Base-by-base conservation (phyloP, 2,797 vertebrate species). In the Pangasius macronema region DNA sequence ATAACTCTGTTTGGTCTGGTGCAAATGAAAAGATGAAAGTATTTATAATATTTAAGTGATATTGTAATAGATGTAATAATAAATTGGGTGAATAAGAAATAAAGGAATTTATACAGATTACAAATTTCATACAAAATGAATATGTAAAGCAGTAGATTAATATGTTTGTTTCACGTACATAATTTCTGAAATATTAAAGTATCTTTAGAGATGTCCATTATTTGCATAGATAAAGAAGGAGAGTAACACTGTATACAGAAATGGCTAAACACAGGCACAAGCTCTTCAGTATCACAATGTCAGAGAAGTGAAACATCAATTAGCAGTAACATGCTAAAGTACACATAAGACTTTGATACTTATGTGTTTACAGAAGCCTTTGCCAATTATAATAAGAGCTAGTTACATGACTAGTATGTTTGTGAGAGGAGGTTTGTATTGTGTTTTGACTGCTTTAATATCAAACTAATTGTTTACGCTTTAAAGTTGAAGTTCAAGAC, bases 271-370 rank as follows among this genome's bases (percentile, higher is more conserved):
- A 33, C 22, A 65, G 42, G 14, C 36, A 33, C 49, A 16, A 49
- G 49, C 68, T 82, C 46, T 85, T 83, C 84, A 68, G 30, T 18
- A 10, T 18, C 16, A 63, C 46, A 85, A 70, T 51, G 67, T 30
- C 61, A 81, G 57, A 70, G 51, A 61, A 84, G 42, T 65, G 42
- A 49, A 67, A 57, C 63, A 70, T 39, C 53, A 85, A 90, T 92
- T 92, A 89, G n/a, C 84, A 79, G 46, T 24, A 57, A 57, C 16
- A 84, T 89, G 90, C 63, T 89, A 88, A 91, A 87, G 83, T 55
- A 80, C 81, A 70, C 88, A 57, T 36, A 49, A 16, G 53, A 36
- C 57, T 83, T 51, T 61, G 55, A 51, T 59, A 89, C 72, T 61
- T 30, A 36, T 22, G 51, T 83, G 39, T 73, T 42, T 67, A 76